Conservation (phyloP, 2,797 vertebrate species). For the Sylvilagus floridanus region DNA sequence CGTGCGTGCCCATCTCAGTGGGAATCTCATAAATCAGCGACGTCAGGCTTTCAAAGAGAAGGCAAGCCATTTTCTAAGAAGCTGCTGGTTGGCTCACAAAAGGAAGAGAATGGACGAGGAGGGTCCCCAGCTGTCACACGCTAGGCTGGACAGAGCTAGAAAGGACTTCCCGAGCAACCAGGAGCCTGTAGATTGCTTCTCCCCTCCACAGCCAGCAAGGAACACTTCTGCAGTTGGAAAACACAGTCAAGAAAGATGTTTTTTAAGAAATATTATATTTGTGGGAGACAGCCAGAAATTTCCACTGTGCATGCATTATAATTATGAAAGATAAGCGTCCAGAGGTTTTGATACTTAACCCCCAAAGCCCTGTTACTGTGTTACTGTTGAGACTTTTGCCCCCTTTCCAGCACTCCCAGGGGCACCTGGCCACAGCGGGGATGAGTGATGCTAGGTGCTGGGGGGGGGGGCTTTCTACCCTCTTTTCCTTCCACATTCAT, state of each 20-base stretch:
- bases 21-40: neutral
- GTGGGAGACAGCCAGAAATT: neutral
- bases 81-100: neutral
- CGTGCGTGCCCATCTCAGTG: neutral
- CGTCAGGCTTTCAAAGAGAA: neutral
- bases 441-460: no score
- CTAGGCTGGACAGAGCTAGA: neutral
- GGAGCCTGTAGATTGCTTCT: fast-evolving
- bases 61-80: neutral
- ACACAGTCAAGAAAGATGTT: neutral
- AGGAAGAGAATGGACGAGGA: fast-evolving
- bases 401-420: neutral
- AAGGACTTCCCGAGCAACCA: neutral
- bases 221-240: neutral
- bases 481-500: neutral
- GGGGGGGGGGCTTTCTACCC: neutral
- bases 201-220: neutral
- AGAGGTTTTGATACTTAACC: neutral
- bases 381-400: neutral
- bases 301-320: neutral
- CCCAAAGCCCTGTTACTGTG: neutral
- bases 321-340: neutral
- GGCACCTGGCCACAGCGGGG: neutral
- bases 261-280: neutral
- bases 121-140: neutral